Conservation (phyloP, 2,888 invertebrate species). For the Tetranychus truncatus region DNA sequence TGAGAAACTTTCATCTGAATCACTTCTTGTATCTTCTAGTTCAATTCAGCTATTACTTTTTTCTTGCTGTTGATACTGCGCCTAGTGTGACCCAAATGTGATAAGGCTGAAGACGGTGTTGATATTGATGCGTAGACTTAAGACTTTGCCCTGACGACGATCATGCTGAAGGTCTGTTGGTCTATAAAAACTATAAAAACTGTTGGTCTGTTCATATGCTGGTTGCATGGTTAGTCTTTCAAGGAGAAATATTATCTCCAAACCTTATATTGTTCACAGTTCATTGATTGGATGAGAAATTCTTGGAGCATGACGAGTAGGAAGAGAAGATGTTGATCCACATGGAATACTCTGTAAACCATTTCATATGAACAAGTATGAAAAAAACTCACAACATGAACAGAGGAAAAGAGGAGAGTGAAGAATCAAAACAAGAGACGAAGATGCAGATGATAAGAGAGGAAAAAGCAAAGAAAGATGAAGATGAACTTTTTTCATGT, state of each 20-base stretch:
- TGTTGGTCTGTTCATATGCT: not conserved
- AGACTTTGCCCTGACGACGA: not conserved
- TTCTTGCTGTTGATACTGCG: too few species aligned
- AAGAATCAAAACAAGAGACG: not conserved
- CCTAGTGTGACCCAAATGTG: not conserved
- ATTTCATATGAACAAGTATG: not conserved
- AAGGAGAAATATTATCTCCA: not conserved
- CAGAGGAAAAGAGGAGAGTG: not conserved
- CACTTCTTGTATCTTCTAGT: too few species aligned
- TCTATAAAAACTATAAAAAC: not conserved
- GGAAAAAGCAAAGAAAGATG: too few species aligned
- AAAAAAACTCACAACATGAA: not conserved
- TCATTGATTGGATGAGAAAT: not conserved
- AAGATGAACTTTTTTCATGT: too few species aligned
- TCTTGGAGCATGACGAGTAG: not conserved
- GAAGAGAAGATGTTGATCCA: not conserved
- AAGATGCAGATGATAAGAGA: not conserved
- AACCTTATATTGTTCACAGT: not conserved
- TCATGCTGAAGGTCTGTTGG: not conserved
- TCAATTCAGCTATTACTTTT: too few species aligned
- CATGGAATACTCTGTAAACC: conserved; percentile 1
- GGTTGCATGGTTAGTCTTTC: not conserved
- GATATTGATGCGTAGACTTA: not conserved
- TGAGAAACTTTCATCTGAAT: too few species aligned
- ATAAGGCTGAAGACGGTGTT: not conserved